Conservation (phyloP, 2,888 invertebrate species). For the Dendrolimus houi region DNA sequence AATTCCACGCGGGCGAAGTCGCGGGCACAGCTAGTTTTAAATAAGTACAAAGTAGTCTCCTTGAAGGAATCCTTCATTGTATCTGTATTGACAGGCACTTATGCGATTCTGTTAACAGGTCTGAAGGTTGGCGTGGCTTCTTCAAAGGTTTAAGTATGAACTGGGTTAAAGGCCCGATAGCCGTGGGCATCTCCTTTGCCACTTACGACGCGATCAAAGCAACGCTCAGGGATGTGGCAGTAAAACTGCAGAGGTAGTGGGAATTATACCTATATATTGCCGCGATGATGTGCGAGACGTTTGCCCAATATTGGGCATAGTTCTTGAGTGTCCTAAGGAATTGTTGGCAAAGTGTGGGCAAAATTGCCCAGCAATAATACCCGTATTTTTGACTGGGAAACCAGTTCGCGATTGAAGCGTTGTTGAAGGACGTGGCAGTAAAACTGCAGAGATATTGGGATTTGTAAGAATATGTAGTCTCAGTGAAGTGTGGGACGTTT, state of each 20-base stretch:
- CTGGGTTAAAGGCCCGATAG: slow-evolving; percentile 95
- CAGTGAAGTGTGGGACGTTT: neutral
- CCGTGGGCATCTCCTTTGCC: slow-evolving; percentile 96
- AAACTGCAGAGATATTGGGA: slow-evolving; percentile 19
- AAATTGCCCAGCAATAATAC: neutral
- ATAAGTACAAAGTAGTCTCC: no score
- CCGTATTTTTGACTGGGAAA: neutral
- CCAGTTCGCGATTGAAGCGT: neutral
- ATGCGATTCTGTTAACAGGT: slow-evolving; percentile 57
- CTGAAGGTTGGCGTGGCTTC: slow-evolving; percentile 93
- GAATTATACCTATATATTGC: neutral
- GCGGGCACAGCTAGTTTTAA: no score
- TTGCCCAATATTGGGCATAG: neutral
- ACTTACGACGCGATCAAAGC: slow-evolving; percentile 90
- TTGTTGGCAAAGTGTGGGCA: neutral
- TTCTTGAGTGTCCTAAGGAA: neutral
- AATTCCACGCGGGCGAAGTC: no score
- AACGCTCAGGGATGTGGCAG: slow-evolving; percentile 61
- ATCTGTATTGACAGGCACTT: no score
- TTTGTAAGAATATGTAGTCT: neutral
- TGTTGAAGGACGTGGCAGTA: neutral
- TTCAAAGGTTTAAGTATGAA: slow-evolving; percentile 99
- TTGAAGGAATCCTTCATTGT: no score
- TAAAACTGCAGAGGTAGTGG: slow-evolving; percentile 23
- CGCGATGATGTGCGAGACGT: neutral